Conservation (phyloP, 2,888 invertebrate species). For the Meiosimyza decipiens region DNA sequence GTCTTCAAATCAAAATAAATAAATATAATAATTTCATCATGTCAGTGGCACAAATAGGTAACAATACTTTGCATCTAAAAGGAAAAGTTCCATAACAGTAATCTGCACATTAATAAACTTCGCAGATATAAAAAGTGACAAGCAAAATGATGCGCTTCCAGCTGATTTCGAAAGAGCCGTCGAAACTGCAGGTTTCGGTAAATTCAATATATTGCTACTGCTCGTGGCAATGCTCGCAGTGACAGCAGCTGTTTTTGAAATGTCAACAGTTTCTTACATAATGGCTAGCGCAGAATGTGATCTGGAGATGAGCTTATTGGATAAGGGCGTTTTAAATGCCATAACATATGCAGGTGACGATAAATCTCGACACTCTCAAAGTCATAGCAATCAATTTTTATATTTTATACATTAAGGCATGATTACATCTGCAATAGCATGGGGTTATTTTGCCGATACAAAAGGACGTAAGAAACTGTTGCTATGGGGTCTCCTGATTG, state of each 20-base stretch:
- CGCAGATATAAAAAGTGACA: too few species aligned
- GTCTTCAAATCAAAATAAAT: too few species aligned
- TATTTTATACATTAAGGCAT: slow-evolving; percentile 70
- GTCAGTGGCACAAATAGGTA: too few species aligned
- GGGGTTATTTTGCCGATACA: slow-evolving; percentile 82
- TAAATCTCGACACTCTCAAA: not conserved
- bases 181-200: slow-evolving; percentile 75
- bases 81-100: too few species aligned
- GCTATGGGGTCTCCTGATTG: slow-evolving; percentile 73
- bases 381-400: too few species aligned
- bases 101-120: too few species aligned
- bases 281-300: slow-evolving; percentile 81
- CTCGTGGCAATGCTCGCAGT: slow-evolving; percentile 73
- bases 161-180: slow-evolving; percentile 80
- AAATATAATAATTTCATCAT: too few species aligned
- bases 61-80: too few species aligned
- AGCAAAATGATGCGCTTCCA: not conserved
- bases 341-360: slow-evolving; percentile 76
- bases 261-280: slow-evolving; percentile 78
- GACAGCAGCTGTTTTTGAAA: slow-evolving; percentile 77
- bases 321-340: slow-evolving; percentile 78
- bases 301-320: slow-evolving; percentile 73
- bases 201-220: slow-evolving; percentile 75
- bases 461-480: slow-evolving; percentile 76
- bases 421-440: slow-evolving; percentile 78